Base-by-base conservation (phyloP, 2,113 vertebrate genomes). In the Pleuronectes platessa region DNA sequence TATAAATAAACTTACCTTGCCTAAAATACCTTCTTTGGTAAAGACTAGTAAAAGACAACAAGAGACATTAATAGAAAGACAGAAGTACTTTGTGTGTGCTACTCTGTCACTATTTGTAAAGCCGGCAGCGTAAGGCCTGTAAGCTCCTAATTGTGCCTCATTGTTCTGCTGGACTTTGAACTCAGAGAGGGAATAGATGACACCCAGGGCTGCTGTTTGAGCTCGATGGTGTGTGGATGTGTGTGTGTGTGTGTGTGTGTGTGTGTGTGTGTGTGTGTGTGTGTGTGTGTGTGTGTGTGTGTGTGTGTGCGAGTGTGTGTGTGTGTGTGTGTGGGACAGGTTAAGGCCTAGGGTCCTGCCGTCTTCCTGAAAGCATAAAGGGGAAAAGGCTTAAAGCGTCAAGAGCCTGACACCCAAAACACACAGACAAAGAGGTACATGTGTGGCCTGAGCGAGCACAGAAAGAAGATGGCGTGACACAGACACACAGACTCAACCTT, bases 131-230 rank as follows among this genome's bases (percentile, higher is more conserved):
- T 89, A 89, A 92, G 81, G 84, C 76, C 84, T 90, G 76, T 92
- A 95, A 95, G 90, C 94, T 84, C 79, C 89, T 94, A 93, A 95
- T 93, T 90, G 89, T 79, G 76, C 59, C 31, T 65, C 79, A 92
- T 94, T 93, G 91, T 94, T 86, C 84, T 87, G 81, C 11, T 79
- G 90, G 84, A 93, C 94, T 95, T 95, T 95, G 94, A 95, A 94
- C 90, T 88, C 64, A 51, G 20, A 84, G 60, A 37, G 63, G 74
- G 74, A 78, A 68, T 66, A 79, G 85, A 81, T 89, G 90, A 92
- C 89, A 90, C 82, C 89, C 69, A 55, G 69, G 62, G 62, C 83
- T 83, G 68, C 61, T 64, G 86, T 88, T 74, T 83, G 68, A 71
- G 64, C 61, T 49, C 40, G 31, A 1, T 7, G 70, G 70, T 71